phyloP scores from a whole-genome alignment of 2,797 vertebrate genomes.

The Sphenodon punctatus region DNA sequence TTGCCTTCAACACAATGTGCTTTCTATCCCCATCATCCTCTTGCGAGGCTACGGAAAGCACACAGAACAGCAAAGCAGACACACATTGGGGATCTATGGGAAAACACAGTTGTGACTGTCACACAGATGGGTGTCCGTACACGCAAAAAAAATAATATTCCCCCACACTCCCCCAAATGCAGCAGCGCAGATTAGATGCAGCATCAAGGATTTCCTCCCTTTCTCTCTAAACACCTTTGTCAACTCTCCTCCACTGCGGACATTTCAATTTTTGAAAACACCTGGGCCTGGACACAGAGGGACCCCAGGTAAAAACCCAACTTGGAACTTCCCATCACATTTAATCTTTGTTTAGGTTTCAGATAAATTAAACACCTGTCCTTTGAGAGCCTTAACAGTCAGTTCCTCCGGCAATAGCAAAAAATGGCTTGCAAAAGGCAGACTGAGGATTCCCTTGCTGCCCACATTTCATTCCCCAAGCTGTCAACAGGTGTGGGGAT shows the following conservation, averaged over 20 bases:
- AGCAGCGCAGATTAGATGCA: neutral
- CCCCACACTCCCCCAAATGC: neutral
- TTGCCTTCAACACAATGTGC: neutral
- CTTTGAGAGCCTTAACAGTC: neutral
- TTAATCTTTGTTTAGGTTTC: neutral
- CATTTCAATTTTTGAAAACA: neutral
- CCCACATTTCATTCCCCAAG: neutral
- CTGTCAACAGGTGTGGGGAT: neutral
- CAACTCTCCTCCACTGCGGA: neutral
- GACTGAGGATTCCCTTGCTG: neutral
- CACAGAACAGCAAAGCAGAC: neutral
- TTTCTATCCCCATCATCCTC: neutral
- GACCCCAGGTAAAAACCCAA: too few species aligned
- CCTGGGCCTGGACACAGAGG: rapidly evolving
- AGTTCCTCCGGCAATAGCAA: neutral
- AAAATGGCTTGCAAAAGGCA: neutral
- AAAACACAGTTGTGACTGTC: neutral
- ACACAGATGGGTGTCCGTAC: neutral
- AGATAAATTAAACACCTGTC: neutral
- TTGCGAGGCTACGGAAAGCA: neutral
- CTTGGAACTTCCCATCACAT: neutral
- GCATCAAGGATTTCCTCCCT: rapidly evolving
- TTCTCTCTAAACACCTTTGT: neutral
- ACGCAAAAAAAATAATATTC: neutral
- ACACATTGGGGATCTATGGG: neutral